Evolutionary conservation across 2,113 vertebrate species (phyloP), one percentile per base, ranked within the genome.

Genomic region (Nipponia nippon): DNA sequence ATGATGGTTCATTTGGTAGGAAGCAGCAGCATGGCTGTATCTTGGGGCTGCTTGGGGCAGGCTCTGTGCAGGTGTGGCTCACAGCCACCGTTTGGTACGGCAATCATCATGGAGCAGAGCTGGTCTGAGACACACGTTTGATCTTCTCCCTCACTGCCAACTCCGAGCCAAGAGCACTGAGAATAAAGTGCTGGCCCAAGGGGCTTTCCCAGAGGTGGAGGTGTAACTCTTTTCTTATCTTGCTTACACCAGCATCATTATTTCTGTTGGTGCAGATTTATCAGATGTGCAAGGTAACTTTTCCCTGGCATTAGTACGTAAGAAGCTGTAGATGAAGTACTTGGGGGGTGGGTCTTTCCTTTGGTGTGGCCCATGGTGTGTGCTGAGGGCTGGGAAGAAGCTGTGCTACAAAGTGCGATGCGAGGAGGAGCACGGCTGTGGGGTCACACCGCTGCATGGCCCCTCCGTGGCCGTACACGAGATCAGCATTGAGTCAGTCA

Each of bases 121-220:
- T 0, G 21, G 7, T 13, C 77, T 3, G 15, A 22, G 59, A 23
- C 9, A 36, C 4, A 6, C 1, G 3, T 61, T 26, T 23, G 1
- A 0, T 23, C 40, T 20, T 0, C 25, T 75, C 32, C 55, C 36
- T 86, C 0, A 0, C 30, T 83, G 71, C 50, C 26, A 20, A 6
- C 20, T 2, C 46, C 2, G 6, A 63, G 77, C 62, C 38, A 27
- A 29, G 29, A 61, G 40, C 44, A 32, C 5, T 0, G 7, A 4
- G 34, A 16, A 10, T 44, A 14, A 46, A 72, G 4, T 2, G 0
- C 40, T 36, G 70, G 4, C 76, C 59, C 0, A 0, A 30, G 16
- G 72, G 10, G 12, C 23, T 36, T 23, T 58, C 50, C 5, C 4
- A 16, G 83, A 15, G 42, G 11, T 4, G 15, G 25, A 11, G 52